Percentiles rank a stretch among this genome's conserved stretches.
Conservation (phyloP, 2,888 invertebrate species). For the Eutolmus rufibarbis region DNA sequence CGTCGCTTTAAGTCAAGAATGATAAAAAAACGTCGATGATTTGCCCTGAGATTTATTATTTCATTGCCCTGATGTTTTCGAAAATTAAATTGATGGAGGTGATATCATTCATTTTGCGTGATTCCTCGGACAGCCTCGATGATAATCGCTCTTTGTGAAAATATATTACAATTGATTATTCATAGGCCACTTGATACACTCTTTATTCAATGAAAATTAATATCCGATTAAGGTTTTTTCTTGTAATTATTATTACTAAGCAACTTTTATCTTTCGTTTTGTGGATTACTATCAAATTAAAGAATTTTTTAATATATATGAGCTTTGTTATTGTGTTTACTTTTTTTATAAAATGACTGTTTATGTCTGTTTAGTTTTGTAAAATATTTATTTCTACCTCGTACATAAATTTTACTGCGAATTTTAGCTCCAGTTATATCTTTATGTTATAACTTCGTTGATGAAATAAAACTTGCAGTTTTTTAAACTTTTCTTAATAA, state of each 20-base stretch:
- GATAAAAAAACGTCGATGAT: background rate
- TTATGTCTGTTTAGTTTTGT: no score
- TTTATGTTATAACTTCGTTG: no score
- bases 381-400: no score
- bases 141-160: background rate
- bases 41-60: background rate
- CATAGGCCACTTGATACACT: background rate
- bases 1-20: background rate
- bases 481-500: no score
- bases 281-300: background rate
- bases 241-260: background rate
- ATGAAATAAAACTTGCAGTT: no score
- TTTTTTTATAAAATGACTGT: no score
- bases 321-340: no score
- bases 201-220: background rate
- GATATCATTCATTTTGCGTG: background rate
- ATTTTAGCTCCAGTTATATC: no score
- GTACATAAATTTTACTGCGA: no score
- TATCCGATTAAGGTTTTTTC: background rate
- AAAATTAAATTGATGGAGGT: background rate
- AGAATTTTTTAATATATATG: background rate
- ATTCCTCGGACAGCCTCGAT: background rate
- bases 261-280: background rate
- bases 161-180: background rate
- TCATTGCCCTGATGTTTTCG: background rate